Evolutionary conservation across 2,113 vertebrate species (phyloP).

Genomic region (Pseudonaja textilis): DNA sequence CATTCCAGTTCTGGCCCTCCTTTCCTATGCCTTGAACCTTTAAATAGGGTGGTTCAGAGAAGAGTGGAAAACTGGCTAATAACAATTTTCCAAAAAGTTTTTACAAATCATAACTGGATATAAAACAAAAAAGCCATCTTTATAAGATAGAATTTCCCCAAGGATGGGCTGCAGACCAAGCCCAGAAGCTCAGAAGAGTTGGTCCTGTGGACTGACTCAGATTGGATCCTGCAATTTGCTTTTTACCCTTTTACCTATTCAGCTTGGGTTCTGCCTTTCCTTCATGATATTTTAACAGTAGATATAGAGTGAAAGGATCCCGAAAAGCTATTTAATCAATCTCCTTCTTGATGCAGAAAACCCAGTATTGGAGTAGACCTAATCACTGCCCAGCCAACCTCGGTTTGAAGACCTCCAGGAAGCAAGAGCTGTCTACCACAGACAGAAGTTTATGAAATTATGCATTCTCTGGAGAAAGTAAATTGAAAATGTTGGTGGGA

Average conservation of each 20-base stretch:
- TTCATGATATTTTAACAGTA: background rate
- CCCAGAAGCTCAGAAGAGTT: background rate
- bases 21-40: background rate
- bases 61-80: background rate
- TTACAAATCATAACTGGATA: background rate
- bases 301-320: background rate
- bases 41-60: background rate
- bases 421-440: background rate
- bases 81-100: background rate
- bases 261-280: background rate
- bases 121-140: background rate
- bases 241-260: background rate
- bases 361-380: background rate
- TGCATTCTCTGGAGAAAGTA: background rate
- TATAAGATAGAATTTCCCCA: background rate
- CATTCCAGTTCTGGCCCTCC: background rate
- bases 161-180: background rate
- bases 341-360: background rate
- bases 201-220: background rate
- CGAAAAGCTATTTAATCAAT: background rate
- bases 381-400: background rate
- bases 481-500: background rate
- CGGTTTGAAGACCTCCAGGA: background rate
- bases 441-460: background rate
- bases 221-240: background rate